These are phyloP conservation scores for Falco naumanni DNA, from an alignment of 2,797 vertebrate species.

Conservation along the genomic window DNA sequence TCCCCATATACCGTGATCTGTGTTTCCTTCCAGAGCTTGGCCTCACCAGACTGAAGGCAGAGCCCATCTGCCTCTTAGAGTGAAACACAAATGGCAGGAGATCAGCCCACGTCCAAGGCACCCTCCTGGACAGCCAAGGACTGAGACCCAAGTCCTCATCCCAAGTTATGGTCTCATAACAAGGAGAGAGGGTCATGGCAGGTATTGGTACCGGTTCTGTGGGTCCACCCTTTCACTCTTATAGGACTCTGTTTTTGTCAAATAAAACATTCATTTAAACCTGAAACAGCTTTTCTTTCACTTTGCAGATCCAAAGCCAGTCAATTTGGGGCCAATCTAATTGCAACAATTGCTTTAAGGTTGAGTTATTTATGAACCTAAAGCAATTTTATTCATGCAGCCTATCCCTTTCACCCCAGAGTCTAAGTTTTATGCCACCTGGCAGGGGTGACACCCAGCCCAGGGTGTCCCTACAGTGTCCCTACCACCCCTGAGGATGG, in stretches of 20 bases:
- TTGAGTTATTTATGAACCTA: not conserved
- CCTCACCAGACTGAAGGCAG: not conserved
- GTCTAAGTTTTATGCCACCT: not conserved
- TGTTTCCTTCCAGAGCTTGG: not conserved
- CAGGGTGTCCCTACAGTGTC: not conserved
- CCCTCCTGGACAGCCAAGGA: accelerated
- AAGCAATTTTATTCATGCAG: constrained; percentile 3
- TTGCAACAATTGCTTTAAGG: constrained; percentile 35
- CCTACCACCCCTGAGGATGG: not conserved
- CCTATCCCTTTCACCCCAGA: not conserved
- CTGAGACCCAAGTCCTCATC: not conserved
- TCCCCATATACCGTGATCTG: not conserved
- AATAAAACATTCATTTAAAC: constrained; percentile 30
- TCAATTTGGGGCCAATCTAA: constrained; percentile 6
- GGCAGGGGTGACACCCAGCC: not conserved
- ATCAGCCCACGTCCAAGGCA: not conserved
- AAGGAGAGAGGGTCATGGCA: not conserved
- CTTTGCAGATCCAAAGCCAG: not conserved
- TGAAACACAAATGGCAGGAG: not conserved
- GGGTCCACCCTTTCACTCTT: not conserved
- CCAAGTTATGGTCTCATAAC: not conserved
- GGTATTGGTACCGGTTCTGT: not conserved
- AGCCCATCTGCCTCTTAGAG: not conserved
- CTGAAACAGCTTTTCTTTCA: not conserved
- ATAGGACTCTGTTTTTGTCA: not conserved